Conservation (phyloP, 2,113 vertebrate genomes). For the Gadus chalcogrammus region DNA sequence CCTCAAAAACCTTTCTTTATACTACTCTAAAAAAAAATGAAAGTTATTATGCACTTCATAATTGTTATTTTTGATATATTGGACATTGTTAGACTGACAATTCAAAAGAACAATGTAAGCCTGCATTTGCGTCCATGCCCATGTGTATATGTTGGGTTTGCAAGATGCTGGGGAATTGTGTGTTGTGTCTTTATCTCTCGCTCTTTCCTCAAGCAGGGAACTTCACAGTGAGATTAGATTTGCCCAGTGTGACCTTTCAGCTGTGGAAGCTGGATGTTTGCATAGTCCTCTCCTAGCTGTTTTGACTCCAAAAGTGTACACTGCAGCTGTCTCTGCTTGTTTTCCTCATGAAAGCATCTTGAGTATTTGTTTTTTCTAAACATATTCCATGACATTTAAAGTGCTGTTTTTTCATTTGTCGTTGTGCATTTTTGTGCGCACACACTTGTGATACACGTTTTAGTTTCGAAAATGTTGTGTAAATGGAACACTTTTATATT, state of each 20-base stretch:
- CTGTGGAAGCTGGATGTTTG: slow-evolving; percentile 45
- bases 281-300: slow-evolving; percentile 33
- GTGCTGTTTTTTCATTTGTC: slow-evolving; percentile 7
- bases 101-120: not conserved
- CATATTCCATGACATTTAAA: slow-evolving; percentile 37
- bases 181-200: slow-evolving; percentile 6
- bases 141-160: not conserved
- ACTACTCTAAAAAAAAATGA: too few species aligned
- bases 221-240: slow-evolving; percentile 30
- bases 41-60: too few species aligned
- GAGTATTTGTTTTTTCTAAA: slow-evolving; percentile 28
- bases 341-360: slow-evolving; percentile 23
- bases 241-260: slow-evolving; percentile 48
- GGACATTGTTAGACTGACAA: not conserved
- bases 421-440: not conserved
- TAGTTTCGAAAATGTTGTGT: not conserved
- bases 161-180: not conserved
- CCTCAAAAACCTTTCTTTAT: too few species aligned
- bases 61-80: not conserved
- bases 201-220: slow-evolving; percentile 25
- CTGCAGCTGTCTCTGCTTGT: slow-evolving; percentile 30
- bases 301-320: slow-evolving; percentile 42
- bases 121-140: not conserved
- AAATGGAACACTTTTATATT: too few species aligned
- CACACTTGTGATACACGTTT: not conserved